phyloP scores from a whole-genome alignment of 1,140 invertebrate genomes.

The Metaphire vulgaris region DNA sequence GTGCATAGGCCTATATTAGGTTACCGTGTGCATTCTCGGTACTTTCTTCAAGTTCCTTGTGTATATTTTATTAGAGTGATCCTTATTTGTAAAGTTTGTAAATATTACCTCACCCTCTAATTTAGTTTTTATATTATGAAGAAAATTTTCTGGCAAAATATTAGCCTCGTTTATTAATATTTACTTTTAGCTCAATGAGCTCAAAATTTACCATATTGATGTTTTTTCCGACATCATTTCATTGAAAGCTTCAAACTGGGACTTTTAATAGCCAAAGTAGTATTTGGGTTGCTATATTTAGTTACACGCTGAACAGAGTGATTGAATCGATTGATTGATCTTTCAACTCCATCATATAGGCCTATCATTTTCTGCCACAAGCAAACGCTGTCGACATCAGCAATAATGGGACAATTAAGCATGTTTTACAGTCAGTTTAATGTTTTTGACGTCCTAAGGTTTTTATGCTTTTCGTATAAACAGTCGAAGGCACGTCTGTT shows the following conservation, averaged over 20 bases:
- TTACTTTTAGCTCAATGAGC: constrained; percentile 7
- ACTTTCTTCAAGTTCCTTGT: too few relatives aligned
- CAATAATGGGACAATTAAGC: neutral
- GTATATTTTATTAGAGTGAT: too few relatives aligned
- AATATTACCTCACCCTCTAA: neutral
- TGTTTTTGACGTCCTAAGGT: too few relatives aligned
- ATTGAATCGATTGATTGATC: neutral
- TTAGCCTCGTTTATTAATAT: constrained; percentile 8
- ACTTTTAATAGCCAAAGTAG: neutral
- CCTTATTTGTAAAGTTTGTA: neutral
- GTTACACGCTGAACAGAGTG: neutral
- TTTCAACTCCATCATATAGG: neutral
- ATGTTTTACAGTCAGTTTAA: neutral
- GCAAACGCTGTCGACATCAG: neutral
- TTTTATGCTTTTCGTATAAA: too few relatives aligned
- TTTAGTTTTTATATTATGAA: constrained; percentile 4
- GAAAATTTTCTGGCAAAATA: constrained; percentile 9
- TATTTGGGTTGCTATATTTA: neutral
- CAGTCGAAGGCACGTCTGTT: too few relatives aligned
- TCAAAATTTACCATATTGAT: neutral
- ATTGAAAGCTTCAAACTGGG: neutral
- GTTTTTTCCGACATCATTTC: neutral
- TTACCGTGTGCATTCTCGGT: too few relatives aligned
- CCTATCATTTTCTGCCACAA: neutral
- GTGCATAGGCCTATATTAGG: too few relatives aligned